Evolutionary conservation across 2,113 vertebrate species (phyloP).

Genomic region (Sterna hirundo): DNA sequence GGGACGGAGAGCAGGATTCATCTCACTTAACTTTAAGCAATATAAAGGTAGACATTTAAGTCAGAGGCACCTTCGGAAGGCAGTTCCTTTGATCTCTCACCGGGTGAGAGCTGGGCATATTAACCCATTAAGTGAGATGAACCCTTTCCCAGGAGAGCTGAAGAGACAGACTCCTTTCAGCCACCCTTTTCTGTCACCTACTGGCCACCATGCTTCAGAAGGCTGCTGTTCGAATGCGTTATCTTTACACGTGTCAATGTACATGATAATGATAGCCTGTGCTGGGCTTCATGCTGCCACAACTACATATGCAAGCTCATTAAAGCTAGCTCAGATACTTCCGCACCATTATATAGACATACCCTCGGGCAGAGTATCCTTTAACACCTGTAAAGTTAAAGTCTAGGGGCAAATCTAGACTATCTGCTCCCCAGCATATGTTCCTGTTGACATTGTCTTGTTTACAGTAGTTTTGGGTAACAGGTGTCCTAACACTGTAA

Average conservation of each 20-base stretch:
- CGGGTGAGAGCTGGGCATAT: neutral
- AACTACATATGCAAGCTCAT: slow-evolving; percentile 54
- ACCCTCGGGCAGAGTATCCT: slow-evolving; percentile 41
- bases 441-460: neutral
- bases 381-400: slow-evolving; percentile 42
- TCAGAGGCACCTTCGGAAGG: slow-evolving; percentile 19
- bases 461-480: slow-evolving; percentile 12
- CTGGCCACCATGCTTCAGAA: slow-evolving; percentile 39
- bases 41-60: neutral
- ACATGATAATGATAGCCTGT: slow-evolving; percentile 47
- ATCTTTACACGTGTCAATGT: slow-evolving; percentile 36
- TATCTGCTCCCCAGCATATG: neutral
- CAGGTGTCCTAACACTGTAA: slow-evolving; percentile 27
- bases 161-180: neutral
- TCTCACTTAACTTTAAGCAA: slow-evolving; percentile 11
- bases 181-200: neutral
- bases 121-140: slow-evolving; percentile 2
- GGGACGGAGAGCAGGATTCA: neutral
- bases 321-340: slow-evolving; percentile 64
- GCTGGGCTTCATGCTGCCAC: slow-evolving; percentile 66
- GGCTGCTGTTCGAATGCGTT: slow-evolving; percentile 3
- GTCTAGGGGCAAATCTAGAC: neutral
- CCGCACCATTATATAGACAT: slow-evolving; percentile 35
- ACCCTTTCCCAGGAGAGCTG: neutral
- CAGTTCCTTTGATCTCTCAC: neutral